A percentile compares a stretch with the other conserved stretches of the same genome.
These are phyloP conservation scores for Polietes domitor DNA, from an alignment of 2,888 invertebrate species.

Conservation along the genomic window DNA sequence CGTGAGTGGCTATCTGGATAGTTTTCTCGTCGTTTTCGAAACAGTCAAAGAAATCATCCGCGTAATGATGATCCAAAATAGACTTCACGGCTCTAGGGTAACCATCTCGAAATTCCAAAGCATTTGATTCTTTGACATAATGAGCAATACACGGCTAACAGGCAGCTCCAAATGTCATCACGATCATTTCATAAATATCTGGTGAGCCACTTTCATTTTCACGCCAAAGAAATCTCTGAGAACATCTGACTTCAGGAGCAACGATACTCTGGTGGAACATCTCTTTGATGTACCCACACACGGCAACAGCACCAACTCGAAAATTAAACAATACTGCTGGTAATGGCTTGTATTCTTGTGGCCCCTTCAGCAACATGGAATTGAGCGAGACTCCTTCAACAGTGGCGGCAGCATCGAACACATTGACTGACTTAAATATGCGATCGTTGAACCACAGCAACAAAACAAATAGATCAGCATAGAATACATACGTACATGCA, in stretches of 20 bases:
- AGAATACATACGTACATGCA: no score
- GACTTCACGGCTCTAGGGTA: constrained; percentile 13
- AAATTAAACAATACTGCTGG: constrained; percentile 31
- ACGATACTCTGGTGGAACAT: constrained; percentile 24
- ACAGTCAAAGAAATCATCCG: neutral
- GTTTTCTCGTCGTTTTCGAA: neutral
- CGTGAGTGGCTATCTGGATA: neutral
- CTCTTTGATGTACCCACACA: constrained; percentile 20
- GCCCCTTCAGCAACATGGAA: constrained; percentile 41
- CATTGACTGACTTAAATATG: no score
- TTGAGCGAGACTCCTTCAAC: constrained; percentile 58
- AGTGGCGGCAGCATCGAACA: constrained; percentile 61
- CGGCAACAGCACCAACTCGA: constrained; percentile 10
- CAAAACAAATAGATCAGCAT: no score
- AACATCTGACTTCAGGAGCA: constrained; percentile 10
- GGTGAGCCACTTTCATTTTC: neutral
- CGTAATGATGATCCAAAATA: neutral
- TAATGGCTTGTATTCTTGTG: constrained; percentile 7
- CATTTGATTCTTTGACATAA: neutral
- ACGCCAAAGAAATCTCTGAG: neutral
- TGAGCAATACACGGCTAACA: neutral
- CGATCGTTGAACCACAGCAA: no score
- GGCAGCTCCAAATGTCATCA: constrained; percentile 42
- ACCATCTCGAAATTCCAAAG: neutral
- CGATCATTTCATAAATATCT: constrained; percentile 20